phyloP scores from a whole-genome alignment of 2,113 vertebrate genomes.

The Perca flavescens region DNA sequence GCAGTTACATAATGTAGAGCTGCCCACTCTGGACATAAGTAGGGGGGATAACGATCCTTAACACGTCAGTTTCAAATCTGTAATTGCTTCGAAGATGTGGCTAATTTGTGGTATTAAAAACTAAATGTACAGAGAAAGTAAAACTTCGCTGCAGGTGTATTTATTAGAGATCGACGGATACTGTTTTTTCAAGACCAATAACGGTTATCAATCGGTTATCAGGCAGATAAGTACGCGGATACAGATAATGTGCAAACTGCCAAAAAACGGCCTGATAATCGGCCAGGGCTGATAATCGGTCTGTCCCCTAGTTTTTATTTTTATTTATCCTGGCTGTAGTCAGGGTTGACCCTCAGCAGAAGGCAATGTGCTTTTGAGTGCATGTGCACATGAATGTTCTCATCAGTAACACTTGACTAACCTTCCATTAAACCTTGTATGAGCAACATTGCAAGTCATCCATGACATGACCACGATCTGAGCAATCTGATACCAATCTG shows the following conservation, averaged over 20 bases:
- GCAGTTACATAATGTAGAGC: background rate
- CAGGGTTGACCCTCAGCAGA: background rate
- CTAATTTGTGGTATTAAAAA: background rate
- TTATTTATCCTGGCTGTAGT: background rate
- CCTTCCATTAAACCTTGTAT: background rate
- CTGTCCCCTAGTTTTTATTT: background rate
- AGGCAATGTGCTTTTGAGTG: background rate
- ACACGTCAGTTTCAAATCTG: background rate
- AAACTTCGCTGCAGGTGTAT: background rate
- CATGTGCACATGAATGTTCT: background rate
- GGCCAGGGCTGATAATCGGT: too few relatives aligned
- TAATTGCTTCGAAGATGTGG: background rate
- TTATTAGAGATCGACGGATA: too few relatives aligned
- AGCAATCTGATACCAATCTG: background rate
- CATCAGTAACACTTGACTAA: background rate
- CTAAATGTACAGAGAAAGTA: background rate
- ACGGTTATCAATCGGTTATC: too few relatives aligned
- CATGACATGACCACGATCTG: too few relatives aligned
- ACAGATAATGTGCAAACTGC: too few relatives aligned
- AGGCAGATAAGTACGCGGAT: too few relatives aligned
- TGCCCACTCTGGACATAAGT: background rate
- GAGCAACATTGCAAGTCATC: background rate
- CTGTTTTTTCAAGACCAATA: too few relatives aligned
- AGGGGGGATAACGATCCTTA: background rate
- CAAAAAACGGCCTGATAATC: too few relatives aligned